Evolutionary conservation across 2,113 vertebrate species (phyloP), one percentile per base, ranked within the genome.

Genomic region (Acrocephalus kingi): DNA sequence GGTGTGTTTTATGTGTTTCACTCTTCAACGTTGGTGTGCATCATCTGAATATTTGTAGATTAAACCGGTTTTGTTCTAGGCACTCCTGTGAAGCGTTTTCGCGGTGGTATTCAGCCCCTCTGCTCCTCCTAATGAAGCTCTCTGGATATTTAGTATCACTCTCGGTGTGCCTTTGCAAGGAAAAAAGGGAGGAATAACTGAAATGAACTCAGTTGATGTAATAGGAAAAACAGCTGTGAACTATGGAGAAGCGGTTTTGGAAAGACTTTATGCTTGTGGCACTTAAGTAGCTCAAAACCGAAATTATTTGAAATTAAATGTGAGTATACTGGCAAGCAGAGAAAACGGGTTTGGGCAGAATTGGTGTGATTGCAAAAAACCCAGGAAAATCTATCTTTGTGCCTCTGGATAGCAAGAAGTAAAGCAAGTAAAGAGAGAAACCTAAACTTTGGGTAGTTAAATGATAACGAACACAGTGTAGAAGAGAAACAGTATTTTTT

Each of bases 11-110:
- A 1, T 7, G 55, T 2, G 13, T 37, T 27, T 19, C 5, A 0
- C 4, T 19, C 7, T 13, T 31, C 10, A 2, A 0, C 20, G 1
- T 4, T 15, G 1, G 3, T 2, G 6, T 3, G 18, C 17, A 0
- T 31, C 25, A 0, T 28, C 15, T 5, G 4, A 54, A 23, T 33
- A 8, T 7, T 5, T 23, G 30, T 2, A 1, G 21, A 61, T 89
- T 78, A 73, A 90, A 77, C 7, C 5, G 59, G 27, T 35, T 55
- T 46, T 24, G 21, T 24, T 33, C 17, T 31, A 3, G 54, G 58
- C 7, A 25, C 30, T 7, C 51, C 64, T 15, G 41, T 7, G 56
- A 16, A 33, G 37, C 37, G 0, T 17, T 76, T 87, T 35, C 8
- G 30, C 6, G 2, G 18, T 5, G 43, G 1, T 5, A 7, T 4